These are phyloP conservation scores for Zelleria hepariella DNA, from an alignment of 2,888 invertebrate species.

Conservation along the genomic window DNA sequence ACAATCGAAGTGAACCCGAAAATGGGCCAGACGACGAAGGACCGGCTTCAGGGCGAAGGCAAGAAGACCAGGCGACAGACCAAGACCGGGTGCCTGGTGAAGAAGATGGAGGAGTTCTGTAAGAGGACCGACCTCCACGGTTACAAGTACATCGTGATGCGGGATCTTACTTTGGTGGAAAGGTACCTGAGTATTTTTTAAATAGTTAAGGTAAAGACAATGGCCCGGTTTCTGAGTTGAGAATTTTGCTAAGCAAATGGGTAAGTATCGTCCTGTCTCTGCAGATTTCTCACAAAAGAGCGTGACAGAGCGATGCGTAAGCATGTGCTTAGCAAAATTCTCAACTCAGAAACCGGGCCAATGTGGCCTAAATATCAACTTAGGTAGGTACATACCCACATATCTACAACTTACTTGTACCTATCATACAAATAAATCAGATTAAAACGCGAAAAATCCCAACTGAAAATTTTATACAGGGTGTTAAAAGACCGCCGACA, in stretches of 20 bases:
- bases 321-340: too few species aligned
- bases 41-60: background rate
- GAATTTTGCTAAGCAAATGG: background rate
- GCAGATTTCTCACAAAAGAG: too few species aligned
- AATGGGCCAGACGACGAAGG: background rate
- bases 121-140: constrained; percentile 78
- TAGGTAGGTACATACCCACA: too few species aligned
- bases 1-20: background rate
- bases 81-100: constrained; percentile 23
- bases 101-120: constrained; percentile 72
- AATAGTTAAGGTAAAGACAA: background rate
- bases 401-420: too few species aligned
- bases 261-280: too few species aligned
- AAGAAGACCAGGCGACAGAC: constrained; percentile 13
- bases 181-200: constrained; percentile 45
- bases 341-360: too few species aligned
- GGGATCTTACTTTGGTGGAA: constrained; percentile 67
- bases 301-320: too few species aligned
- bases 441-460: too few species aligned
- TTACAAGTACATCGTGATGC: constrained; percentile 76
- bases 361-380: too few species aligned
- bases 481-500: too few species aligned
- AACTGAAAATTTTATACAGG: too few species aligned
- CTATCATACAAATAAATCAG: too few species aligned
- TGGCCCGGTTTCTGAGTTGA: background rate